These are phyloP conservation scores for Natrix natrix DNA, from an alignment of 2,797 vertebrate genomes.

Conservation along the genomic window DNA sequence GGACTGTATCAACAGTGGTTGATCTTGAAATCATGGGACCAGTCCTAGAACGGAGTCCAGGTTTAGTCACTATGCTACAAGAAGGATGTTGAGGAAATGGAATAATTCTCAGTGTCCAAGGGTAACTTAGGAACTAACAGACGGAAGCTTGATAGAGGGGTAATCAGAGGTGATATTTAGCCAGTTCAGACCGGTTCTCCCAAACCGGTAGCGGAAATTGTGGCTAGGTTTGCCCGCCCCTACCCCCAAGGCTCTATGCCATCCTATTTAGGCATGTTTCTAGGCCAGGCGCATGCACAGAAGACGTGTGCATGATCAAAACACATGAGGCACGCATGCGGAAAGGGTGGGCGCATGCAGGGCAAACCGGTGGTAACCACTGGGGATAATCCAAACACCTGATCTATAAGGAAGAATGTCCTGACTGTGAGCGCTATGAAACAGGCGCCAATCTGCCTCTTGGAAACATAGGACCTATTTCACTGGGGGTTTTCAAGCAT, in stretches of 20 bases:
- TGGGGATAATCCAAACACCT: neutral
- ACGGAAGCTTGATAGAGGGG: neutral
- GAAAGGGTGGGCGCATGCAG: too few relatives aligned
- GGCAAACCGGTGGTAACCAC: too few relatives aligned
- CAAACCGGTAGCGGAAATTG: too few relatives aligned
- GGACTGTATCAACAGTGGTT: neutral
- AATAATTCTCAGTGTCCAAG: neutral
- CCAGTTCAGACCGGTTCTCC: too few relatives aligned
- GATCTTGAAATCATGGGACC: neutral
- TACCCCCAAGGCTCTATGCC: too few relatives aligned
- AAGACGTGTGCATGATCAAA: too few relatives aligned
- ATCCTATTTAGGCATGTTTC: too few relatives aligned
- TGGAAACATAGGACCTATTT: neutral
- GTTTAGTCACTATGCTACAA: neutral
- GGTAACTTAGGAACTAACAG: neutral
- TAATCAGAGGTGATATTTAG: neutral
- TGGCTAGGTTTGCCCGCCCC: too few relatives aligned
- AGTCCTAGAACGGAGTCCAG: neutral
- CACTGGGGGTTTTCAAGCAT: neutral
- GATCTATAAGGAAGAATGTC: neutral
- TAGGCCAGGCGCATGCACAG: too few relatives aligned
- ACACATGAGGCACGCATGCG: too few relatives aligned
- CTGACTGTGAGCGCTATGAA: neutral
- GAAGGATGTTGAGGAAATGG: neutral
- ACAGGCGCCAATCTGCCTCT: neutral